Percentiles rank a stretch among this genome's conserved stretches.
These are phyloP conservation scores for Tetragnatha montana DNA, from an alignment of 2,888 invertebrate species.

Conservation along the genomic window DNA sequence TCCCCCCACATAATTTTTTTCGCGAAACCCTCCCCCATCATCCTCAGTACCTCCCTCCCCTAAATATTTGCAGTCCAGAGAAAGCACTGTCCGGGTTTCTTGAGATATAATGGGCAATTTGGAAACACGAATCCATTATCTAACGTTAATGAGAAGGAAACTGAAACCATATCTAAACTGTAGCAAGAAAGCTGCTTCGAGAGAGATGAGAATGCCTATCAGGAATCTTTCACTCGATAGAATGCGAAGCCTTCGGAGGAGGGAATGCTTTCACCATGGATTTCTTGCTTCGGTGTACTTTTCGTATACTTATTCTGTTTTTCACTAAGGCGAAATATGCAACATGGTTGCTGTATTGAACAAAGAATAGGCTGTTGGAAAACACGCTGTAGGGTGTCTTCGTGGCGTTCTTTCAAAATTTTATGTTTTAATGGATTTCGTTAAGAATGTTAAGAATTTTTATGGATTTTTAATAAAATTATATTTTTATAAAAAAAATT, in stretches of 20 bases:
- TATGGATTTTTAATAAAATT: too few relatives aligned
- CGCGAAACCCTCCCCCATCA: neutral
- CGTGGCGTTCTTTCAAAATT: too few relatives aligned
- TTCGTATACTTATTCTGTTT: neutral
- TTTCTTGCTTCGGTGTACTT: neutral
- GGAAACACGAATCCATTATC: neutral
- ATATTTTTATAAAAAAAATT: too few relatives aligned
- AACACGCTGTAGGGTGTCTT: neutral
- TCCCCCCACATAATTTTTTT: too few relatives aligned
- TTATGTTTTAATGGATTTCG: too few relatives aligned
- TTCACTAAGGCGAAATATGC: too few relatives aligned
- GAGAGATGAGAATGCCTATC: slow-evolving; percentile 10
- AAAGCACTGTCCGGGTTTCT: neutral
- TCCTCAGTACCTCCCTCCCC: slow-evolving; percentile 23
- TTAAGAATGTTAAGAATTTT: too few relatives aligned
- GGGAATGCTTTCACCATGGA: neutral
- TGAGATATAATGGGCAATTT: neutral
- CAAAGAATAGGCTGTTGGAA: neutral
- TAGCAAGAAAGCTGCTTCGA: slow-evolving; percentile 5
- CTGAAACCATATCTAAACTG: slow-evolving; percentile 34
- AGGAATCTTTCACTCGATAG: neutral
- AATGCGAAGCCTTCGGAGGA: slow-evolving; percentile 10
- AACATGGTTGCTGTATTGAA: too few relatives aligned
- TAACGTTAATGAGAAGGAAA: slow-evolving; percentile 12
- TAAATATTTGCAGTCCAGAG: neutral